Evolutionary conservation across 2,113 vertebrate species (phyloP), one percentile per base, ranked within the genome.

Genomic region (Cairina moschata): DNA sequence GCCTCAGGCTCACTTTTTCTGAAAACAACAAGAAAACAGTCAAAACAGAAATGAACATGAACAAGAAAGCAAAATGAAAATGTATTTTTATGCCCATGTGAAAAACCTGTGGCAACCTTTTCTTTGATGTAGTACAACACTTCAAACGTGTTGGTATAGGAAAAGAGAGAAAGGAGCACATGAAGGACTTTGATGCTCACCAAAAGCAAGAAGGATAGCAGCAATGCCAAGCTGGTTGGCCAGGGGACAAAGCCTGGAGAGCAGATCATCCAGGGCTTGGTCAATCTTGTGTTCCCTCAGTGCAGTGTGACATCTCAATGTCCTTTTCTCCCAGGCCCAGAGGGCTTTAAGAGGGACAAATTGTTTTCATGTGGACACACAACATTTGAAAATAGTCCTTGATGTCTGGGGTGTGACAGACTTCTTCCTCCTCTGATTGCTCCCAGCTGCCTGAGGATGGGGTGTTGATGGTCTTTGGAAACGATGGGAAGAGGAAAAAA

Each of bases 301-400:
- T 22, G 32, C 31, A 17, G 6, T 1, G 10, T 1, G 2, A 25
- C 0, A 0, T 7, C 16, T 22, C 31, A 65, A 25, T 2, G 28
- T 11, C 11, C 11, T 50, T 17, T 50, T 17, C 59, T 38, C 17
- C 21, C 25, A 20, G 69, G 60, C 6, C 4, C n/a, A 23, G 25
- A 46, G 38, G 21, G 25, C 20, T 71, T 63, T 42, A 38, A 52
- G 42, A 46, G 0, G 0, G 11, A 6, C 28, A 40, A 4, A 3
- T 22, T 20, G 28, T 56, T 71, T 71, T 56, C 44, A 40, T 20
- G n/a, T 2, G 23, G 44, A 40, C 25, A 11, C 32, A 32, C 36
- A 55, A 42, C 8, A 48, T 38, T 22, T 36, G 18, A 48, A 82
- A 66, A 34, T 12, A 66, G 55, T 25, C 38, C 10, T 40, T 15